Percentiles rank a stretch among this genome's conserved stretches.
phyloP scores from a whole-genome alignment of 2,113 vertebrate genomes.

The Prietella phreatophila region DNA sequence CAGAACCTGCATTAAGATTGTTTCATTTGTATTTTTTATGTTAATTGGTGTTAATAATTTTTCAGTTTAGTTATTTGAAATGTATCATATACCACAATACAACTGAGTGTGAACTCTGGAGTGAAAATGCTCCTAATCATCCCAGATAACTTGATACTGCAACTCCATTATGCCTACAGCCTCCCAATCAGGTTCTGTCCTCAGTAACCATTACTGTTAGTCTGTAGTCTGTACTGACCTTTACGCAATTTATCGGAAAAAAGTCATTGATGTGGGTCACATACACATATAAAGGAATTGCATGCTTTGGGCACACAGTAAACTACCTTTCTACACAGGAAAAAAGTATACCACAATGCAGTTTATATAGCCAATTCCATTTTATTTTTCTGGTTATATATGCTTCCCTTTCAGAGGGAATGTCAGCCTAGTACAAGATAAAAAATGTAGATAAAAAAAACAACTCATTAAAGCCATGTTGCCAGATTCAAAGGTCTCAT shows the following conservation, averaged over 20 bases:
- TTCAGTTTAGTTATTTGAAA: not conserved
- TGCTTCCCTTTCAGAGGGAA: constrained; percentile 2
- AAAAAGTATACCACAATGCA: not conserved
- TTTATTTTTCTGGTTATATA: constrained; percentile 34
- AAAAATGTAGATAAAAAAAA: not conserved
- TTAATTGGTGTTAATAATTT: not conserved
- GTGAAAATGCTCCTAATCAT: not conserved
- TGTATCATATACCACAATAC: not conserved
- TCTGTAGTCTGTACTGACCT: constrained; percentile 43
- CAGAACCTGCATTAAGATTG: not conserved
- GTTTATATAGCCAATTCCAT: constrained; percentile 32
- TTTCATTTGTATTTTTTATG: not conserved
- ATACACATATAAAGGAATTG: constrained; percentile 27
- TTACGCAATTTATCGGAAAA: constrained; percentile 47
- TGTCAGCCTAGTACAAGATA: constrained; percentile 1
- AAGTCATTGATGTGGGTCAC: constrained; percentile 35
- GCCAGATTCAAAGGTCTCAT: not conserved
- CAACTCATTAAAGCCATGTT: constrained; percentile 1
- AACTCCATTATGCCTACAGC: constrained; percentile 44
- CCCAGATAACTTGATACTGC: constrained; percentile 35
- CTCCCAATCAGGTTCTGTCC: constrained; percentile 45
- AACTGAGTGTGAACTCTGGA: not conserved
- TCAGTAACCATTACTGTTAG: constrained; percentile 33
- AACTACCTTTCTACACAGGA: constrained; percentile 40
- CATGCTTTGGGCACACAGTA: constrained; percentile 30